Evolutionary conservation across 2,888 invertebrate genomes (phyloP), one percentile per base, ranked within the genome.

Genomic region (Erebia epiphron): DNA sequence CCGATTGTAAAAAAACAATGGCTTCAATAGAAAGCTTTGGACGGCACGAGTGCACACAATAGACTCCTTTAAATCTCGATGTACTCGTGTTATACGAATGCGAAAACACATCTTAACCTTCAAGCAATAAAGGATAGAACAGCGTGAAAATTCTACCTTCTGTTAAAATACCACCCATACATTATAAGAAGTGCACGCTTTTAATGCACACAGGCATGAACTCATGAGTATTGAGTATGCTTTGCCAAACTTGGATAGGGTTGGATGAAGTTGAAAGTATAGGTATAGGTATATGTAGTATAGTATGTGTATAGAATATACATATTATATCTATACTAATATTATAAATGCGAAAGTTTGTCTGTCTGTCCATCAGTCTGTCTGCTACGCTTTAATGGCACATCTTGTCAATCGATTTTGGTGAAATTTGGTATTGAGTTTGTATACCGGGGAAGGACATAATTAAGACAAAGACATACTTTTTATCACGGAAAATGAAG

Each of bases 1-100:
- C 49, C 67, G 67, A 71, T 69, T 71, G 71, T 68, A 73, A 57
- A 67, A 69, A 67, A 67, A 73, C 73, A 73, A 73, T 71, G 58
- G 71, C 61, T 46, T 56, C 66, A 71, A 69, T 63, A 73, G 69
- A 73, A 73, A 73, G 68, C 69, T 60, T 71, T 57, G 69, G 69
- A 35, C 68, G 69, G 60, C 67, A 71, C 71, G 69, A 73, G 60
- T 73, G 67, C 69, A 63, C 67, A 64, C 56, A 71, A 73, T 71
- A 73, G 68, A 69, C 64, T 64, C 56, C 62, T 70, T 65, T 58
- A 73, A 71, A 67, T 71, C 63, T n/a, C 46, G 67, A 71, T 69
- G 50, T 65, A 18, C 56, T 16, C 14, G 16, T 56, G 21, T 61
- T 50, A 46, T 58, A 57, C 11, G 46, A 8, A 58, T 26, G 49